These are phyloP conservation scores for Embiotoca jacksoni DNA, from an alignment of 2,113 vertebrate genomes.

Conservation along the genomic window DNA sequence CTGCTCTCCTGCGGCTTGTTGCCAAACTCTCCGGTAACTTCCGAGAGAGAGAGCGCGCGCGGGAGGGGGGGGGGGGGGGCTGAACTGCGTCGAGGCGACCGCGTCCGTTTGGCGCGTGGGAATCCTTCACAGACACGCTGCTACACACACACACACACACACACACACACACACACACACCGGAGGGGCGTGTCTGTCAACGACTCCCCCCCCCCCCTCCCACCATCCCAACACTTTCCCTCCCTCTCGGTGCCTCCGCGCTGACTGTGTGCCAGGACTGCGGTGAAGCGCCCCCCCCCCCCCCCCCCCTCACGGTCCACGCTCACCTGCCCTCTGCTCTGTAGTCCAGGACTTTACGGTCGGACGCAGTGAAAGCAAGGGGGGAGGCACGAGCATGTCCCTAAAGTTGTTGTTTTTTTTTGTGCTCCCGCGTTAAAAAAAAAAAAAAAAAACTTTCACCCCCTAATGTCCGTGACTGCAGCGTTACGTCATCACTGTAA, in stretches of 20 bases:
- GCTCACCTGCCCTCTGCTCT: slow-evolving; percentile 55
- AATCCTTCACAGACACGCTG: slow-evolving; percentile 7
- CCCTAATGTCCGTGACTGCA: slow-evolving; percentile 51
- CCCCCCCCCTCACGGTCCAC: slow-evolving; percentile 23
- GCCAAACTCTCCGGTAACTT: slow-evolving; percentile 72
- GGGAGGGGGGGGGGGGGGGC: not conserved
- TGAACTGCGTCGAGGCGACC: slow-evolving; percentile 2
- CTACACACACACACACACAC: too few relatives aligned
- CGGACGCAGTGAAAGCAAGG: not conserved
- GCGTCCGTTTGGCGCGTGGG: slow-evolving; percentile 26
- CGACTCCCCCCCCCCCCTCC: too few relatives aligned
- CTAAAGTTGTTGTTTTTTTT: not conserved
- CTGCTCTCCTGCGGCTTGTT: not conserved
- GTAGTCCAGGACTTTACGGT: not conserved
- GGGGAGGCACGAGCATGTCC: not conserved
- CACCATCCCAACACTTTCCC: too few relatives aligned
- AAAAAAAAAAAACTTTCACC: slow-evolving; percentile 41
- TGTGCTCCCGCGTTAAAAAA: slow-evolving; percentile 23
- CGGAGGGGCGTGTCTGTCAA: not conserved
- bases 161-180: not conserved
- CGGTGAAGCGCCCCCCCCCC: slow-evolving; percentile 36
- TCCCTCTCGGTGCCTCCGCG: not conserved
- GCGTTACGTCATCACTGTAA: slow-evolving; percentile 64
- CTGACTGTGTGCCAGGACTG: slow-evolving; percentile 70
- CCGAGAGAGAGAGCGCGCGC: not conserved